A percentile compares a stretch with the other conserved stretches of the same genome.
These are phyloP conservation scores for Cephus pulcher DNA, from an alignment of 2,888 invertebrate genomes.

Conservation along the genomic window DNA sequence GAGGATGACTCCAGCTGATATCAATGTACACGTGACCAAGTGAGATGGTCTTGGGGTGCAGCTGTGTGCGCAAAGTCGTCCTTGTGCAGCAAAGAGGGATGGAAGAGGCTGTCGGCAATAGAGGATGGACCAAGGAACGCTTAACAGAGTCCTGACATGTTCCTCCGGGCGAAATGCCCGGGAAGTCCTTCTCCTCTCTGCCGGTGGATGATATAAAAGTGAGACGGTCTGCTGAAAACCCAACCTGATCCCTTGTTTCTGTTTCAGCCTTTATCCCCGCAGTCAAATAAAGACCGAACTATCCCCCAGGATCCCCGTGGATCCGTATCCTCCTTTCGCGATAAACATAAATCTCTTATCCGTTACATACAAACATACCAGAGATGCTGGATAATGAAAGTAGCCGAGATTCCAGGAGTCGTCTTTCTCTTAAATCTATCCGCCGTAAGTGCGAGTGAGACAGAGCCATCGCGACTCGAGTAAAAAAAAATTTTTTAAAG, in stretches of 20 bases:
- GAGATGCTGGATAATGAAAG: background rate
- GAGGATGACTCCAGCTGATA: background rate
- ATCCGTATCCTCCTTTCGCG: background rate
- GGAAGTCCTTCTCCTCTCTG: background rate
- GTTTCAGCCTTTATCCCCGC: background rate
- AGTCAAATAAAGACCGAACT: background rate
- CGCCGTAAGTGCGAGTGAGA: background rate
- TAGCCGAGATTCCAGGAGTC: background rate
- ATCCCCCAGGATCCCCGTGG: background rate
- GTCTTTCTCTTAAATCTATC: background rate
- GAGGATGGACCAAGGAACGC: conserved; percentile 24
- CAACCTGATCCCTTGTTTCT: background rate
- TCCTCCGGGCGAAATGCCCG: conserved; percentile 10
- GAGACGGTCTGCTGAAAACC: background rate
- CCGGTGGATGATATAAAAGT: background rate
- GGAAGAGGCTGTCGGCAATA: conserved; percentile 33
- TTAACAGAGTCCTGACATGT: conserved; percentile 45
- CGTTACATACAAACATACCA: background rate
- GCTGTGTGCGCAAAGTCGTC: background rate
- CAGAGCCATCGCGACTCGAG: too few relatives aligned
- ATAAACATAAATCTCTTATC: background rate
- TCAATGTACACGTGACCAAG: background rate
- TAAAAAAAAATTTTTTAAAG: too few relatives aligned
- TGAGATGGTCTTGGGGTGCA: background rate
- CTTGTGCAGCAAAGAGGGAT: conserved; percentile 1